Percentiles rank a stretch among this genome's conserved stretches.
phyloP scores from a whole-genome alignment of 2,888 invertebrate genomes.

The Nemotelus nigrinus region DNA sequence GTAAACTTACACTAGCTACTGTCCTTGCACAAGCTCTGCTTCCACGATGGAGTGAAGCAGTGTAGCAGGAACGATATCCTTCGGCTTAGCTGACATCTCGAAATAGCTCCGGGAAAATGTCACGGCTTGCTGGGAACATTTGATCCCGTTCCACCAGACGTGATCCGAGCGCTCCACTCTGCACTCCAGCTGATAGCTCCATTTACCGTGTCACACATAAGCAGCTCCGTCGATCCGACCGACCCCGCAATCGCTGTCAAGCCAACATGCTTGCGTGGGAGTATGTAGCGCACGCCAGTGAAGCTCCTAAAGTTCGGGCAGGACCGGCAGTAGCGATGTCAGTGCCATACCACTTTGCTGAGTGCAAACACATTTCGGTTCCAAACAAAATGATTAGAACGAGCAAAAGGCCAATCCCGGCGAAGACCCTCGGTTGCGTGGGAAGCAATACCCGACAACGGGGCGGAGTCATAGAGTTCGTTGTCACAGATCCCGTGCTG shows the following conservation, averaged over 20 bases:
- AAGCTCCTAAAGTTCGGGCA: constrained; percentile 17
- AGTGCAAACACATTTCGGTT: constrained; percentile 39
- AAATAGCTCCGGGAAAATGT: constrained; percentile 32
- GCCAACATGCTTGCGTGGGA: constrained; percentile 12
- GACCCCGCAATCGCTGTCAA: no score
- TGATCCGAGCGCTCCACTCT: constrained; percentile 30
- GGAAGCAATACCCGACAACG: constrained; percentile 40
- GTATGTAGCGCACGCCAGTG: constrained; percentile 8
- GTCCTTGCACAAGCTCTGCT: no score
- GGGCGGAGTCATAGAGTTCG: constrained; percentile 50
- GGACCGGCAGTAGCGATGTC: constrained; percentile 8
- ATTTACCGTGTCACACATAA: constrained; percentile 19
- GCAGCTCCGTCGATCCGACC: background rate
- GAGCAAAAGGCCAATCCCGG: constrained; percentile 50
- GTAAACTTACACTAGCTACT: no score
- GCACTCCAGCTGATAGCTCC: background rate
- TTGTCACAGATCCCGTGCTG: constrained; percentile 48
- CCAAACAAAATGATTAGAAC: constrained; percentile 49
- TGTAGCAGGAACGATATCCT: background rate
- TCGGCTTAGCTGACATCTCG: background rate
- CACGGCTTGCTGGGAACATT: constrained; percentile 35
- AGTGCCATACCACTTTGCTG: constrained; percentile 21
- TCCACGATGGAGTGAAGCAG: no score
- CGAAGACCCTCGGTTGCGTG: constrained; percentile 44
- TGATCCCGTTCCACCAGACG: constrained; percentile 40